Evolutionary conservation across 2,888 invertebrate genomes (phyloP), one percentile per base, ranked within the genome.

Genomic region (Oscheius sp.): DNA sequence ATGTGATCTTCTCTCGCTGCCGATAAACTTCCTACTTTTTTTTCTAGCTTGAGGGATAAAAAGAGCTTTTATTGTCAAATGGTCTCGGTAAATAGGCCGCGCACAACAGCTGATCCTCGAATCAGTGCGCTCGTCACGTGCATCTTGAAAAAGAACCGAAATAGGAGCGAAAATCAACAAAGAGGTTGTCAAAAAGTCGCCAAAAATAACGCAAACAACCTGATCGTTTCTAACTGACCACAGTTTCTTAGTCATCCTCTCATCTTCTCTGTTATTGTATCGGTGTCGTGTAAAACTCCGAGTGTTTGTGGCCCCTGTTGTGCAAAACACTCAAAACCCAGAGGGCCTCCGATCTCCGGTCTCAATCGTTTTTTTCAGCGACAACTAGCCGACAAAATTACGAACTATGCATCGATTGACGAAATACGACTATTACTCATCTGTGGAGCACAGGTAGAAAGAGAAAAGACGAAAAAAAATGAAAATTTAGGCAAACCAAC

Each of bases 361-460:
- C 50, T 38, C 20, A 36, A 22, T 17, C 22, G 9, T 24, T 6
- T 1, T 33, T 94, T 26, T 41, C 78, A 82, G 78, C 71, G 94
- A 77, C 92, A 93, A 87, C 89, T 94, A 77, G 94, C 94, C 0
- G 94, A 95, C 89, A 92, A 92, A 85, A 94, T 95, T 87, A 93
- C 93, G 76, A 90, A 92, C 63, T 91, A 93, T 90, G 92, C 93
- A 49, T 91, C 93, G 0, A 87, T 94, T 68, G 93, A 93, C 81
- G 94, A 95, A 86, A 91, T 95, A 69, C 88, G 93, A 57, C 92
- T 94, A 70, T 88, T 94, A 2, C 88, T 94, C 66, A 92, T 93
- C 20, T 92, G 92, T 85, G 94, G 94, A 2, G 94, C 94, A 5
- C 92, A 87, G 78, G 86, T 86, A 36, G 75, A 81, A 51, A 26